Conservation (phyloP, 92 coral and sea anemone species). For the Desmophyllum pertusum region DNA sequence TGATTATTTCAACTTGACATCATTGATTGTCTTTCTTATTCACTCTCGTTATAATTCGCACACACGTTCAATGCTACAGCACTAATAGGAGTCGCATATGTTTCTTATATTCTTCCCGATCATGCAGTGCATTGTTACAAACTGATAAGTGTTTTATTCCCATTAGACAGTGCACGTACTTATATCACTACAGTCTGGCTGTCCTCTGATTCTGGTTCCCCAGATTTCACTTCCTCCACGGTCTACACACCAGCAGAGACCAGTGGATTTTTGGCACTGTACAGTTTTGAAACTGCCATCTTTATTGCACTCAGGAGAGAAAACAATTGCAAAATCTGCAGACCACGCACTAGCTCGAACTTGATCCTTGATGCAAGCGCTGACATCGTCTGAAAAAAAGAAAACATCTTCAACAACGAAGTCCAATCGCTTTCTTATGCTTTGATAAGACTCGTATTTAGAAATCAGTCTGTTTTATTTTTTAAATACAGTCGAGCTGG, state of each 20-base stretch:
- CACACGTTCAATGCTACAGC: too few relatives aligned
- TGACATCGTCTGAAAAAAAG: constrained; percentile 49
- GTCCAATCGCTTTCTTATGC: not conserved
- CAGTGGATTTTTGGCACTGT: constrained; percentile 84
- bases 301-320: constrained; percentile 73
- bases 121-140: too few relatives aligned
- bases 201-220: constrained; percentile 84
- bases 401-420: not conserved
- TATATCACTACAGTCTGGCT: constrained; percentile 64
- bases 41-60: too few relatives aligned
- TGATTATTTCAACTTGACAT: too few relatives aligned
- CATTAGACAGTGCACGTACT: constrained; percentile 35
- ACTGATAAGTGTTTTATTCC: not conserved
- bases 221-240: constrained; percentile 80
- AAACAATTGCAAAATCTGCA: constrained; percentile 67
- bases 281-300: constrained; percentile 66
- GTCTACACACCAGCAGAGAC: constrained; percentile 96
- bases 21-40: too few relatives aligned
- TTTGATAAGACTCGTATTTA: too few relatives aligned
- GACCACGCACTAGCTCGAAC: constrained; percentile 82
- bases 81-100: too few relatives aligned
- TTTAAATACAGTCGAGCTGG: too few relatives aligned
- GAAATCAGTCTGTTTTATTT: too few relatives aligned
- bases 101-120: too few relatives aligned
- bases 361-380: constrained; percentile 68